Base-by-base conservation (phyloP, 2,888 invertebrate genomes). In the Coecobrya sp. region DNA sequence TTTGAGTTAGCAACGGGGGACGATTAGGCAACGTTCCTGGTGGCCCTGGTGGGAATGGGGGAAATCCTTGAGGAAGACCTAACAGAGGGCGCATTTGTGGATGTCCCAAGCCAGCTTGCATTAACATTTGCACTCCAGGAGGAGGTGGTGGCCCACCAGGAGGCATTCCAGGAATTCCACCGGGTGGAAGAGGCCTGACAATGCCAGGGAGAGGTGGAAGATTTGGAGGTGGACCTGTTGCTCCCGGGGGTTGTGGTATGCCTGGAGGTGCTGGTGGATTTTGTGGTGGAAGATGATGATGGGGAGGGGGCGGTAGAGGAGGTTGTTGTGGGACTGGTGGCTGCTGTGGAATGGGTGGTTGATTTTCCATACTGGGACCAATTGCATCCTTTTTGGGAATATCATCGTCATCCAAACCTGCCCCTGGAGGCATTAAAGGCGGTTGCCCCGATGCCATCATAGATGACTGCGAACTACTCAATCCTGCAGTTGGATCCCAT, bases 51-150 rank as follows among this genome's bases (percentile, higher is more conserved):
- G 91, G 92, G 76, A 94, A 94, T 19, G 93, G 94, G 11, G 93
- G 88, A 70, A 91, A 94, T 5, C 94, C 94, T 52, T 93, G 93
- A 55, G 94, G 93, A 62, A 94, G 89, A n/a, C 93, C 94, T 11
- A 94, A 85, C 11, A 94, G 85, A 1, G 94, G 94, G 22, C 94
- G 88, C 90, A 94, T 92, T 19, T 91, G 93, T 3, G 59, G 73
- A 11, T 92, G 82, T 10, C 94, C 94, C 3, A 96, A 96, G 96
- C 97, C 96, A 2, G 96, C 96, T 19, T 96, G 96, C 96, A 97
- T 96, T 96, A 97, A 97, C 97, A 97, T 97, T 70, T 70, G 96
- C 0, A 96, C 96, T 89, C 96, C 96, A 0, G 96, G 95, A 19
- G 95, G 96, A 36, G 95, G 94, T 95, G 96, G 96, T 94, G 96